Evolutionary conservation across 2,888 invertebrate genomes (phyloP), one percentile per base, ranked within the genome.

Genomic region (Zonitis immaculata): DNA sequence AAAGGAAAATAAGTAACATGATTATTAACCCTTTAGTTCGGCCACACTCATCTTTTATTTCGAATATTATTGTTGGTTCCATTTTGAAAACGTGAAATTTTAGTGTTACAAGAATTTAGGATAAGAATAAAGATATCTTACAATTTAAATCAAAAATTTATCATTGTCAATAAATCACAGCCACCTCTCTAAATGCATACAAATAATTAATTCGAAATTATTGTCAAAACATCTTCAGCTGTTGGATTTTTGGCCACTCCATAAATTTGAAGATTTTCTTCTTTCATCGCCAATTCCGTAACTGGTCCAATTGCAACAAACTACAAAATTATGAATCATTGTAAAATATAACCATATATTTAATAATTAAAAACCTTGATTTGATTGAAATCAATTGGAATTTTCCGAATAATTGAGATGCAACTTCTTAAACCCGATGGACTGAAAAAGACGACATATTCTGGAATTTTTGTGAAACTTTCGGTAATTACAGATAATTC

Each of bases 281-380:
- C 72, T 62, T 73, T 74, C 39, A 82, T 69, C n/a, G 78, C 79
- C 32, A 74, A 73, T 52, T 80, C 76, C 1, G 82, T 83, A 39
- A 80, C 80, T 3, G 81, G 82, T 4, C 82, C 82, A 58, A 82
- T 81, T 32, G 82, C 80, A 57, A 82, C 74, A 39, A 82, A 70
- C 72, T 81, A 57, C 51, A 68, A 69, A 49, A 45, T 16, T 6
- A 42, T 14, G 14, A 12, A 45, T 51, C 42, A 51, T 44, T 51
- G n/a, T n/a, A n/a, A n/a, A n/a, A n/a, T n/a, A 44, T 42, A 42
- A 50, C 14, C 49, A 39, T 49, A 47, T 42, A 26, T 32, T 43
- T 58, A 26, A 27, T 16, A 44, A 25, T 71, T 67, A 39, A 28
- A 43, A 44, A 56, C 71, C 64, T 70, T 69, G 7, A 69, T 53